These are phyloP conservation scores for Smithornis capensis DNA, from an alignment of 2,113 vertebrate species.

Conservation along the genomic window DNA sequence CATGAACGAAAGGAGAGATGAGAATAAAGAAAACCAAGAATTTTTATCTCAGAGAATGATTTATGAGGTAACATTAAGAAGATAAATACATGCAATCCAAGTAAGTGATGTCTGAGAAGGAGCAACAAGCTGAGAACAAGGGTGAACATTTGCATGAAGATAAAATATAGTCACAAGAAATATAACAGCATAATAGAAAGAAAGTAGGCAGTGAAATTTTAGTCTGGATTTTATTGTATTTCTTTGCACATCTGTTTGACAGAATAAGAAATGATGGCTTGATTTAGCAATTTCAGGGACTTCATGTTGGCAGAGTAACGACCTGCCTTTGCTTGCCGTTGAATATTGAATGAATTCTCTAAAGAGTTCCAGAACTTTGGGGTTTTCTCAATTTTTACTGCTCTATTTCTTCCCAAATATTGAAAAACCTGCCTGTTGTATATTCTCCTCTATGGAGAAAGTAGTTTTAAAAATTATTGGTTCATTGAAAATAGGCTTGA, in stretches of 20 bases:
- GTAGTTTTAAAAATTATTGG: neutral
- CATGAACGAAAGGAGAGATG: neutral
- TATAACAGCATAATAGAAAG: neutral
- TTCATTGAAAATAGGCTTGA: neutral
- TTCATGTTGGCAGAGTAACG: neutral
- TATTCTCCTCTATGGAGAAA: neutral
- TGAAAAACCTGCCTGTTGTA: neutral
- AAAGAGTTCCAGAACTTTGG: neutral
- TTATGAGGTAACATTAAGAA: neutral
- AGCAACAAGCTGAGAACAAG: neutral
- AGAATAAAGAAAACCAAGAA: neutral
- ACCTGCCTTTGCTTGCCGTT: neutral
- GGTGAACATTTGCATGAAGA: neutral
- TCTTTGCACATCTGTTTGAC: neutral
- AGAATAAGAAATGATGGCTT: neutral
- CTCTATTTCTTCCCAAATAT: neutral
- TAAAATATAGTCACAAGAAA: neutral
- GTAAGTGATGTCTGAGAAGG: neutral
- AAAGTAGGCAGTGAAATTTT: neutral
- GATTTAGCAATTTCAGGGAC: neutral
- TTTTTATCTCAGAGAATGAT: neutral
- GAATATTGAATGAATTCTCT: neutral
- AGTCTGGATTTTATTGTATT: neutral
- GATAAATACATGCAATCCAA: neutral
- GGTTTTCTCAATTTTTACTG: neutral